Base-by-base conservation (phyloP, 2,888 invertebrate species). In the Diaprepes abbreviatus region DNA sequence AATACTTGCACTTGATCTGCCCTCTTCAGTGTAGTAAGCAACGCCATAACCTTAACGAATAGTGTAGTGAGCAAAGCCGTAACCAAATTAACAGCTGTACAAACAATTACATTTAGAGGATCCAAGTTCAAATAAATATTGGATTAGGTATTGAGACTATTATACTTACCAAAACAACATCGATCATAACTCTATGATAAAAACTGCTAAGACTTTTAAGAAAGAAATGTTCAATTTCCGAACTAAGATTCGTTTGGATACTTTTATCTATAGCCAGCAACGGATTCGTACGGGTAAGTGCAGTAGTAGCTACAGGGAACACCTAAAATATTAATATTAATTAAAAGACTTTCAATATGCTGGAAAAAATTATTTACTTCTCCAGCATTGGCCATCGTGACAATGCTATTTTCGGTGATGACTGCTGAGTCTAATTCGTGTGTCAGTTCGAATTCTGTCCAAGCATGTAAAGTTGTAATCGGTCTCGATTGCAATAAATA, bases 401-500 rank as follows among this genome's bases (percentile, higher is more conserved):
- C 80, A 0, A 90, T 82, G 70, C 92, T 91, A n/a, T 88, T 86
- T 19, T 91, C 89, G 0, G 89, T 86, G 78, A 91, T 86, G 2
- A 91, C 82, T 0, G 92, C 87, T 0, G 87, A 83, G 81, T 95
- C 94, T 77, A 92, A 85, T 83, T 96, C 95, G 78, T 94, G 94
- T 3, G 89, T 83, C 28, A 95, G 80, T 77, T 95, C 95, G 76
- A 91, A 92, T 64, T 94, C 92, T 0, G 89, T 90, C 89, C 93
- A 94, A 0, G 87, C 82, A 74, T 91, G 89, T 24, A 92, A 79
- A 0, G 91, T 90, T 0, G 94, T 94, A 58, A 95, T 89, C 0
- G 93, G 92, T 4, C 94, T 88, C 1, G 92, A 91, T 89, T 95
- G 92, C n/a, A 93, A 83, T 9, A 93, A 80, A 79, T 87, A 91